Evolutionary conservation across 2,113 vertebrate genomes (phyloP).

Genomic region (Phrynosoma blainvillii): DNA sequence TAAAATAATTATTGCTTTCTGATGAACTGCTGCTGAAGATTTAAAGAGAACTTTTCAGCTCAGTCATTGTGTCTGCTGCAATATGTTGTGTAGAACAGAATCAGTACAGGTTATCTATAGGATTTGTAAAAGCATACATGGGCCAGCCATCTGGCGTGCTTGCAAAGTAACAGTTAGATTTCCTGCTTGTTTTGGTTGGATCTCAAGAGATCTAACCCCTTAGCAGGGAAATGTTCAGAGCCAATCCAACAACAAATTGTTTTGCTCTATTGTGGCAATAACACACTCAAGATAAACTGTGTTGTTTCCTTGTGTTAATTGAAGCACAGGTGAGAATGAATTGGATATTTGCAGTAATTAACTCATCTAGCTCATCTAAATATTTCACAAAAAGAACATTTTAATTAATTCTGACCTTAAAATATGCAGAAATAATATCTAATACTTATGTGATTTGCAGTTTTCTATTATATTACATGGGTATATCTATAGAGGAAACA

Average conservation of each 20-base stretch:
- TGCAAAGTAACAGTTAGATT: not conserved
- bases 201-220: not conserved
- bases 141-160: not conserved
- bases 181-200: not conserved
- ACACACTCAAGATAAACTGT: not conserved
- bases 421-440: not conserved
- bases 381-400: not conserved
- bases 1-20: not conserved
- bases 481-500: not conserved
- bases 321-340: not conserved
- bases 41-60: not conserved
- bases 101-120: not conserved
- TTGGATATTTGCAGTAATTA: not conserved
- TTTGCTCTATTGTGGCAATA: not conserved
- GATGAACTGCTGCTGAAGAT: not conserved
- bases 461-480: not conserved
- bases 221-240: not conserved
- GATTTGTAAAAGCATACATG: not conserved
- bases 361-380: not conserved
- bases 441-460: not conserved
- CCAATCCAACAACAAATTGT: not conserved
- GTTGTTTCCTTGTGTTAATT: not conserved
- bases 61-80: not conserved
- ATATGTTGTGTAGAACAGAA: not conserved
- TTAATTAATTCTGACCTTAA: not conserved